A percentile compares a stretch with the other conserved stretches of the same genome.
Conservation (phyloP, 2,888 invertebrate species). For the Drosophila gaucha region DNA sequence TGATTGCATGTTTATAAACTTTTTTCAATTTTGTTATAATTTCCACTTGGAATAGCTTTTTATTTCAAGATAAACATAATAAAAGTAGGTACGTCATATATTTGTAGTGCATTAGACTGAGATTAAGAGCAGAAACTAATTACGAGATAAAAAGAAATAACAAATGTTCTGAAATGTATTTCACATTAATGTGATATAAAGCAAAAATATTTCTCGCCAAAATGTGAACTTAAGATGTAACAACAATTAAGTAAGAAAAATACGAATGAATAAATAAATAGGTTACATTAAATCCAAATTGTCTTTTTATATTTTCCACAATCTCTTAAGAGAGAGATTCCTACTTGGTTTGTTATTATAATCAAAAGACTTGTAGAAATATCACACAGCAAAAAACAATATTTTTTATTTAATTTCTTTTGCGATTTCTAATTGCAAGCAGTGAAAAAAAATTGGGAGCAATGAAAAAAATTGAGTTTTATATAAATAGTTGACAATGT, state of each 20-base stretch:
- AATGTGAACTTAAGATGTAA: background rate
- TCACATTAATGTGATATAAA: background rate
- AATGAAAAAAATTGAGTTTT: background rate
- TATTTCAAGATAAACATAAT: constrained; percentile 8
- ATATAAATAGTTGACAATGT: background rate
- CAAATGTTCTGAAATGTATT: too few species aligned
- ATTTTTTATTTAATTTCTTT: background rate
- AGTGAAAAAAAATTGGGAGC: too few species aligned
- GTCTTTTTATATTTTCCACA: background rate
- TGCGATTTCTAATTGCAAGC: too few species aligned
- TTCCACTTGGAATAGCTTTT: too few species aligned
- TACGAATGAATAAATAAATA: background rate
- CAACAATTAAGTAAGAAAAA: background rate
- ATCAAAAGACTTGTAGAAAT: background rate
- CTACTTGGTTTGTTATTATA: background rate
- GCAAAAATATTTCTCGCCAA: background rate
- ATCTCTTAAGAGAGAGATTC: background rate
- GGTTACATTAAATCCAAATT: too few species aligned
- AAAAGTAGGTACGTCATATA: background rate
- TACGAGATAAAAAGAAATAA: too few species aligned
- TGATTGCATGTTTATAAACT: constrained; percentile 16
- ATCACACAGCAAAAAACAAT: background rate
- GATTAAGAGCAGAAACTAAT: too few species aligned
- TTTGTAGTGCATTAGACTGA: too few species aligned
- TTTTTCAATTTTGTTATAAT: too few species aligned